These are phyloP conservation scores for Drosophila demipolita DNA, from an alignment of 2,888 invertebrate species.

Conservation along the genomic window DNA sequence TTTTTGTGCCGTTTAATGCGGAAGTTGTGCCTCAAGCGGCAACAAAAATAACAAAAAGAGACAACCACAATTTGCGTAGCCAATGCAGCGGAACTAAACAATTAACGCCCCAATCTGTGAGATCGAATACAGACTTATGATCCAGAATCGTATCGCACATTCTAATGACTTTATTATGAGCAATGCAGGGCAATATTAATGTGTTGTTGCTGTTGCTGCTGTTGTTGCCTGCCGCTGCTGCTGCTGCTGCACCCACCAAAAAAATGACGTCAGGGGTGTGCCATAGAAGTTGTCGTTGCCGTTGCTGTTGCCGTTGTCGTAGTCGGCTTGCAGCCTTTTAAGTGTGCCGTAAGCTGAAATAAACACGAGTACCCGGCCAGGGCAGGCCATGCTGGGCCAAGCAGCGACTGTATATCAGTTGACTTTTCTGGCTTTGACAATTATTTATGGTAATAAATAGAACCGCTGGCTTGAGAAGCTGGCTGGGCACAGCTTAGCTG, in stretches of 20 bases:
- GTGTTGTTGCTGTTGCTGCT: conserved; percentile 29
- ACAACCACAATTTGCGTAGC: conserved; percentile 48
- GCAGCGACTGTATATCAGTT: conserved; percentile 72
- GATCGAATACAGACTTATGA: conserved; percentile 41
- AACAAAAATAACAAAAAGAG: conserved; percentile 9
- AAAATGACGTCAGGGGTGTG: conserved; percentile 75
- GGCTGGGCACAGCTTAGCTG: conserved; percentile 35
- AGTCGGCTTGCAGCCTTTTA: conserved; percentile 71
- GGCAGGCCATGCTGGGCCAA: conserved; percentile 54
- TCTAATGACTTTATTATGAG: conserved; percentile 79
- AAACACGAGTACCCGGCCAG: conserved; percentile 63
- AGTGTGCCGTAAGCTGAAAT: conserved; percentile 77
- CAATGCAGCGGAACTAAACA: conserved; percentile 76
- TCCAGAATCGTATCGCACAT: conserved; percentile 63
- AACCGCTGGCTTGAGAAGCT: conserved; percentile 55
- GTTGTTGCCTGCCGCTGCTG: conserved; percentile 20
- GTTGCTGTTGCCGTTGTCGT: neutral
- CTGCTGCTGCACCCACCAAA: conserved; percentile 69
- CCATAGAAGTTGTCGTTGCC: conserved; percentile 52
- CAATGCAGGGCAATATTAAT: conserved; percentile 70
- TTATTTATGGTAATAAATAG: conserved; percentile 81
- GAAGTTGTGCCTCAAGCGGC: conserved; percentile 47
- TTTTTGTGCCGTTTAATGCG: conserved; percentile 50
- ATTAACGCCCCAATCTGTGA: conserved; percentile 67
- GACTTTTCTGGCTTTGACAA: conserved; percentile 75